Evolutionary conservation across 2,113 vertebrate genomes (phyloP), one percentile per base, ranked within the genome.

Genomic region (Ivindomyrus marchei): DNA sequence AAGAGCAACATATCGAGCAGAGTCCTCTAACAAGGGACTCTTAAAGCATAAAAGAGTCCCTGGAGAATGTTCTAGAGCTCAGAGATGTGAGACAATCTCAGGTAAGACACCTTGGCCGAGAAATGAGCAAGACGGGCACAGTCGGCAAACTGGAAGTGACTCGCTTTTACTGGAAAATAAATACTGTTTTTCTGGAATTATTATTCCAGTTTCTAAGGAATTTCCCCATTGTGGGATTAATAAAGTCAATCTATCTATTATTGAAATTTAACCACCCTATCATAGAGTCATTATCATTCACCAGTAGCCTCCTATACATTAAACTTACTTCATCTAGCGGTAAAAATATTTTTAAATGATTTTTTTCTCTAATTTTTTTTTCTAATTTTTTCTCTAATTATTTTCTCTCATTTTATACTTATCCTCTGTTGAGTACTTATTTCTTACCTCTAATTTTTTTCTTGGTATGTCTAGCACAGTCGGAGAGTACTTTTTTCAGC

Each of bases 81-180:
- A 89, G 77, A 89, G 88, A 74, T n/a, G 66, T 10, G 46, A 50
- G 27, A 70, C 66, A 52, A 53, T 80, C 66, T 80, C 66, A 74
- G 46, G 66, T 52, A 46, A 89, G 17, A 80, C 47, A 50, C 24
- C 50, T 19, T 36, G 31, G n/a, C 85, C 39, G 49, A 87, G 47
- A 87, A 36, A 87, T 50, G 17, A 42, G 36, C 31, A 80, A 15
- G 36, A 80, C 0, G 31, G 17, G 15, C 1, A 17, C 70, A 77
- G 85, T 87, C 46, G 21, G 45, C 21, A 49, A 86, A 47, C 45
- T 50, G 42, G 2, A 85, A 24, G 46, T 24, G 3, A 27, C 31
- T 66, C 8, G 24, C 24, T 27, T 66, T 2, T n/a, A 1, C 58
- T 27, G 24, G 9, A 66, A 66, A 11, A 66, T 66, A 70, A 70